Percentiles rank a stretch among this genome's conserved stretches.
These are phyloP conservation scores for Mergus octosetaceus DNA, from an alignment of 2,797 vertebrate species.

Conservation along the genomic window DNA sequence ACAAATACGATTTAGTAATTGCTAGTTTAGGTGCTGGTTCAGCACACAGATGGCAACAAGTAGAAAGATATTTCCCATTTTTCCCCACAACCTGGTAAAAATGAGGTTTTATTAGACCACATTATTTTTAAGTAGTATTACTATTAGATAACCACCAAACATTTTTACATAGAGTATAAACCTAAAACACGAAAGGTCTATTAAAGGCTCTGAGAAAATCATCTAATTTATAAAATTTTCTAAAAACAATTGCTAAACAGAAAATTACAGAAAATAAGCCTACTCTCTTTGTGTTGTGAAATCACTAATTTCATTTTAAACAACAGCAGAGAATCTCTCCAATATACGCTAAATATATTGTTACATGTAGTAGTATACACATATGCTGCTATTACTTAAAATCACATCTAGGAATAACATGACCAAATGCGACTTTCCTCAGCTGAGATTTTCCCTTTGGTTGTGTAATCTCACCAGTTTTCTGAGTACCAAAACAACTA, in stretches of 20 bases:
- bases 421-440: not conserved
- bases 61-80: not conserved
- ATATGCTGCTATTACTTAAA: not conserved
- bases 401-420: not conserved
- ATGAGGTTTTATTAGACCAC: not conserved
- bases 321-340: not conserved
- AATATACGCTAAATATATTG: not conserved
- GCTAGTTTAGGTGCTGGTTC: not conserved
- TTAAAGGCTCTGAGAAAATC: not conserved
- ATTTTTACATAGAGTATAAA: not conserved
- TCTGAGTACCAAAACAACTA: not conserved
- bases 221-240: not conserved
- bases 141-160: not conserved
- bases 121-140: not conserved
- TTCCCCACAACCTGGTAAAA: not conserved
- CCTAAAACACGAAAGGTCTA: not conserved
- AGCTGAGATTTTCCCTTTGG: not conserved
- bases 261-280: not conserved
- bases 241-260: not conserved
- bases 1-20: not conserved
- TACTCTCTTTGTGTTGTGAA: not conserved
- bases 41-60: not conserved
- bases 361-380: rapidly evolving
- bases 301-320: not conserved
- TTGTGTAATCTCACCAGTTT: not conserved